Evolutionary conservation across 2,797 vertebrate species (phyloP).

Genomic region (Cirrhinus molitorella): DNA sequence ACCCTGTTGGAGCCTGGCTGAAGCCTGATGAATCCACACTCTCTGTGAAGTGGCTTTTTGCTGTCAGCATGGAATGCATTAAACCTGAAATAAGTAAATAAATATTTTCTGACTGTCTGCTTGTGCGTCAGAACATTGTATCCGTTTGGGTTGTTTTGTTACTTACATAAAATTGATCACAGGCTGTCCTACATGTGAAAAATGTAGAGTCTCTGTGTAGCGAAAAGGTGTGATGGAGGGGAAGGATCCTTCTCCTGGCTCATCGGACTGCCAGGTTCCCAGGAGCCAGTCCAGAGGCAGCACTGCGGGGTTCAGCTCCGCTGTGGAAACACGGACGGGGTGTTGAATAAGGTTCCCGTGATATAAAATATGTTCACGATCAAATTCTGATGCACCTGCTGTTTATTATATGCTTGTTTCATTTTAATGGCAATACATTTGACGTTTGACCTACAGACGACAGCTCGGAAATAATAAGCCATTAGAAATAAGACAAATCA

Average conservation of each 20-base stretch:
- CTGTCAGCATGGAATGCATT: constrained; percentile 90
- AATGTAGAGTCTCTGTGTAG: constrained; percentile 89
- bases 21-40: constrained; percentile 93
- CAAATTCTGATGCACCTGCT: not conserved
- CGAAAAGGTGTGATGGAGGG: constrained; percentile 87
- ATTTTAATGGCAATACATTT: not conserved
- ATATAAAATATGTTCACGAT: not conserved
- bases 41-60: constrained; percentile 91
- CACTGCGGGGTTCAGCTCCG: constrained; percentile 77
- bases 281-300: constrained; percentile 88
- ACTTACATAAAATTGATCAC: constrained; percentile 94
- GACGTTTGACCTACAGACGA: constrained; percentile 27
- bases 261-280: constrained; percentile 87
- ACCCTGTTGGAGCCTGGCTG: constrained; percentile 91
- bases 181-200: constrained; percentile 93
- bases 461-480: not conserved
- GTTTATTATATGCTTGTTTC: not conserved
- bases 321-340: constrained; percentile 52
- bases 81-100: constrained; percentile 80
- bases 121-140: not conserved
- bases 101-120: not conserved
- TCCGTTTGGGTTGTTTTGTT: not conserved
- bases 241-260: constrained; percentile 87
- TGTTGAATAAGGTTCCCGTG: not conserved
- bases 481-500: not conserved